phyloP scores from a whole-genome alignment of 2,888 invertebrate species.

The Nephrotoma guestfalica region DNA sequence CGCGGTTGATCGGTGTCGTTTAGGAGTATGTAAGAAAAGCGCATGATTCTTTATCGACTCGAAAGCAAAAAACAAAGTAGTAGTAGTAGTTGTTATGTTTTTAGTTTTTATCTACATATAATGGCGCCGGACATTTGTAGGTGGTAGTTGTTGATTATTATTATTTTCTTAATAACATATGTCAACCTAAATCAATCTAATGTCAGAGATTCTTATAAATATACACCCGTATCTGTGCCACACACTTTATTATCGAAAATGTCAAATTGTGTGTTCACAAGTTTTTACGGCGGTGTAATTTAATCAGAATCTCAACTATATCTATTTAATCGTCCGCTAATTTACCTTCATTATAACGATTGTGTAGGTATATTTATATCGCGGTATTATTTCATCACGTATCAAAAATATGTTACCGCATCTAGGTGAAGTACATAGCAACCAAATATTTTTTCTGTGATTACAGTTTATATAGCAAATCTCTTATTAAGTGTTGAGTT shows the following conservation, averaged over 20 bases:
- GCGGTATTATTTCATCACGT: neutral
- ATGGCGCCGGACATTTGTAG: neutral
- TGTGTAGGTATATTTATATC: neutral
- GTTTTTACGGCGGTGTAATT: neutral
- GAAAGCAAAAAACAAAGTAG: neutral
- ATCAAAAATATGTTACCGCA: neutral
- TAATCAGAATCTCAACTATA: neutral
- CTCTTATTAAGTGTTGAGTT: neutral
- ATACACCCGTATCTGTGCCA: neutral
- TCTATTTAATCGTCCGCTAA: neutral
- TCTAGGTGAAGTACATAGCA: neutral
- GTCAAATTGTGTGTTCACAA: neutral
- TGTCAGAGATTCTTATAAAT: neutral
- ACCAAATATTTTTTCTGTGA: neutral
- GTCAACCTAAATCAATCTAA: neutral
- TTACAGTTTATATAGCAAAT: neutral
- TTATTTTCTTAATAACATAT: neutral
- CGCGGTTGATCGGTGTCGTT: neutral
- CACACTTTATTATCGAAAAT: neutral
- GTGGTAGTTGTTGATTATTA: neutral
- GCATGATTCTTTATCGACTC: neutral
- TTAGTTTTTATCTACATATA: neutral
- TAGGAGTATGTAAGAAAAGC: neutral
- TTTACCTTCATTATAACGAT: neutral
- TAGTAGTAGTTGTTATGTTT: neutral